Evolutionary conservation across 2,797 vertebrate species (phyloP), one percentile per base, ranked within the genome.

Genomic region (Chloroceryle inda): DNA sequence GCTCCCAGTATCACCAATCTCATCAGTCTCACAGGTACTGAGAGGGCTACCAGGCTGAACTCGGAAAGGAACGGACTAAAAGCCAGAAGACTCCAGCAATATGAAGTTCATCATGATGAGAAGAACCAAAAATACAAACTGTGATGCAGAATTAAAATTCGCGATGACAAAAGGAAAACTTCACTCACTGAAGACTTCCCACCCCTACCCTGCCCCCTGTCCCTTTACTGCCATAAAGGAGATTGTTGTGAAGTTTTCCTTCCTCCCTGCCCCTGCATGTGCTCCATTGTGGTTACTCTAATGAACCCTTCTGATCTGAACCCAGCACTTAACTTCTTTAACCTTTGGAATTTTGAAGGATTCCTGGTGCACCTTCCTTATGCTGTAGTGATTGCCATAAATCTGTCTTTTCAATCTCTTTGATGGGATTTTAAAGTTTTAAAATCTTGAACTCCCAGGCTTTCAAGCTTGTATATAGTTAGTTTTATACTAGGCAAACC

Each of bases 21-120:
- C 99, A 99, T 94, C 99, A 99, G 97, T 98, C 98, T 85, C 99
- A 99, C 96, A 98, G 99, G 96, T 99, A 99, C 98, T 99, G 98
- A 99, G 87, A 74, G 80, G 50, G 89, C 89, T 64, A 56, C n/a
- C 62, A 40, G 94, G 95, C 88, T 80, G 31, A 94, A 85, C 92
- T 94, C 77, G 17, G 47, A 94, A 79, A 78, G 88, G 92, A 96
- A 96, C 3, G 87, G 92, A 93, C 96, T 97, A 83, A 95, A 96
- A 96, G 86, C 95, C 96, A 96, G 94, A 93, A 87, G 96, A 96
- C 98, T 97, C 97, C 97, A 98, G 98, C 97, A 98, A 98, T 98
- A 98, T 95, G 96, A 98, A 97, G 97, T 98, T 98, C 96, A 96
- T 93, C 96, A 94, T 1, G 84, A 97, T 96, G 96, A 98, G 95